A percentile compares a stretch with the other conserved stretches of the same genome.
Conservation (phyloP, 2,113 vertebrate genomes). For the Amphiprion percula region DNA sequence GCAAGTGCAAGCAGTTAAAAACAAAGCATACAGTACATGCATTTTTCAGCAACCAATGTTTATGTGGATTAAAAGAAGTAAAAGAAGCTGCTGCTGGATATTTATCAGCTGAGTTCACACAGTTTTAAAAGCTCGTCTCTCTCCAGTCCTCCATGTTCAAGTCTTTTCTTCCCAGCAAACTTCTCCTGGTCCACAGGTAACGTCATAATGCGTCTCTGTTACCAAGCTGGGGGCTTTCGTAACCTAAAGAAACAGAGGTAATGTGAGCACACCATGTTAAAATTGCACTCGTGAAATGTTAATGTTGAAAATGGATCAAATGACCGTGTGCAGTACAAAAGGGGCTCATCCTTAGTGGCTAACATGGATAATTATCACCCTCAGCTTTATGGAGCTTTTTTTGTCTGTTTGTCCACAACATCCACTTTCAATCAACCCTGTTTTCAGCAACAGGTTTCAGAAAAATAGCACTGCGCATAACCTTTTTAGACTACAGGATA, state of each 20-base stretch:
- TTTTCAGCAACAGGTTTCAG: no score
- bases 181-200: conserved; percentile 47
- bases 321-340: neutral
- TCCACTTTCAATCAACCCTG: no score
- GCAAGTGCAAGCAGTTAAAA: conserved; percentile 63
- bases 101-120: conserved; percentile 37
- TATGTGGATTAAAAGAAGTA: conserved; percentile 43
- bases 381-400: no score
- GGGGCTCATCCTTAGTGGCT: neutral
- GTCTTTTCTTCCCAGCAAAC: conserved; percentile 33
- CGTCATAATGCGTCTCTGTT: conserved; percentile 79
- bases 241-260: conserved; percentile 68
- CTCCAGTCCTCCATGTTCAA: conserved; percentile 70
- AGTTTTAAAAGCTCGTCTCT: conserved; percentile 76
- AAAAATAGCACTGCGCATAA: no score
- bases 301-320: neutral
- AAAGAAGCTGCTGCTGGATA: conserved; percentile 17
- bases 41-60: conserved; percentile 59
- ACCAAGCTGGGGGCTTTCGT: conserved; percentile 71
- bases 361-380: no score
- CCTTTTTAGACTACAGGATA: no score
- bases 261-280: neutral
- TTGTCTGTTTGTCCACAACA: no score
- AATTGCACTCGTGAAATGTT: neutral
- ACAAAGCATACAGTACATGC: conserved; percentile 71